Conservation (phyloP, 2,113 vertebrate species). For the Okapia johnstoni region DNA sequence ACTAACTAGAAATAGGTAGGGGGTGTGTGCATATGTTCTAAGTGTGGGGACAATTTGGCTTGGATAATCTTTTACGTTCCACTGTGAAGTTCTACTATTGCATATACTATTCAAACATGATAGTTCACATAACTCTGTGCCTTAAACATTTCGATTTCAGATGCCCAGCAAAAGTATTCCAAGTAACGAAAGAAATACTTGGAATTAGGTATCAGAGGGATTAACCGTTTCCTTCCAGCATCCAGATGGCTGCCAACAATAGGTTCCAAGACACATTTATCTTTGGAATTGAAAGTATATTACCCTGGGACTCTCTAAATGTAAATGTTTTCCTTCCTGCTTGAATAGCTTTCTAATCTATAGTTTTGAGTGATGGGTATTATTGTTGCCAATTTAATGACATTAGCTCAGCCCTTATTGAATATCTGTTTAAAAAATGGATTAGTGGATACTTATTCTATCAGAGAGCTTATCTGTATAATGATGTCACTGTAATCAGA, state of each 20-base stretch:
- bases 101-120: background rate
- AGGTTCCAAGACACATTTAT: constrained; percentile 33
- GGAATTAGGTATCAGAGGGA: background rate
- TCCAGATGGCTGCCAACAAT: background rate
- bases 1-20: background rate
- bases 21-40: background rate
- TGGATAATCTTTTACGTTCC: background rate
- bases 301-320: constrained; percentile 19
- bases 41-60: background rate
- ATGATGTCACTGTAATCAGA: constrained; percentile 52
- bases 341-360: constrained; percentile 28
- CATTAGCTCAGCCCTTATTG: constrained; percentile 45
- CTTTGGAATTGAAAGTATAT: constrained; percentile 35
- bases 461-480: constrained; percentile 27
- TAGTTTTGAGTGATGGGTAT: constrained; percentile 39
- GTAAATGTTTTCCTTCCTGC: constrained; percentile 50
- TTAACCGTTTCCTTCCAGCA: background rate
- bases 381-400: constrained; percentile 36
- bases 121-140: background rate
- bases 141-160: constrained; percentile 14
- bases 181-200: constrained; percentile 19
- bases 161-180: background rate
- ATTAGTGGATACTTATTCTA: constrained; percentile 45
- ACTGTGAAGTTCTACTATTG: background rate
- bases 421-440: constrained; percentile 54